Evolutionary conservation across 2,888 invertebrate genomes (phyloP).

Genomic region (Dryocosmus kuriphilus): DNA sequence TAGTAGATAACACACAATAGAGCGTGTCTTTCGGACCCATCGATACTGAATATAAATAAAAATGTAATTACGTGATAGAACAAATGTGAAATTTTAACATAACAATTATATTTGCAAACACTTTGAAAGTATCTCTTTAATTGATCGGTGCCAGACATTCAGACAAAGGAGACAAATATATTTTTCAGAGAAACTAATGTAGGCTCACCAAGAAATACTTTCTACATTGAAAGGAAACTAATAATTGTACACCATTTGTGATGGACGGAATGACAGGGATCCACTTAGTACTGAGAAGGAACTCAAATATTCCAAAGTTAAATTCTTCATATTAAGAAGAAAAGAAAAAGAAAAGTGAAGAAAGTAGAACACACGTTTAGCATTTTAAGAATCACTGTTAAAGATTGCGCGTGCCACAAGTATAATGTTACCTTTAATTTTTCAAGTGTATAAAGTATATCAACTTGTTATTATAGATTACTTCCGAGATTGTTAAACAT

Average conservation of each 20-base stretch:
- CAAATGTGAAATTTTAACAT: too few relatives aligned
- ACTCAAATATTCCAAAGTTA: neutral
- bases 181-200: neutral
- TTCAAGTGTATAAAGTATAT: neutral
- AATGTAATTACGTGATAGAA: too few relatives aligned
- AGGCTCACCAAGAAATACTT: conserved; percentile 3
- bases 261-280: neutral
- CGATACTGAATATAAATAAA: too few relatives aligned
- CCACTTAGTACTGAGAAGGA: too few relatives aligned
- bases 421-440: neutral
- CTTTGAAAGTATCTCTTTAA: neutral
- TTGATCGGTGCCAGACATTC: neutral
- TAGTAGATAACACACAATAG: too few relatives aligned
- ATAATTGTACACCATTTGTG: conserved; percentile 7
- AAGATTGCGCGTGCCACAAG: neutral
- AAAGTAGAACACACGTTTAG: neutral
- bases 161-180: neutral
- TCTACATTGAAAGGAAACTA: conserved; percentile 7
- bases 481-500: too few relatives aligned
- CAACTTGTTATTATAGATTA: neutral
- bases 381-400: neutral
- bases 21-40: too few relatives aligned
- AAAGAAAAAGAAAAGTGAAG: neutral
- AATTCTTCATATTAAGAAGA: neutral
- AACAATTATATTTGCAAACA: neutral